Conservation (phyloP, 2,888 invertebrate species). For the Ectropis crepuscularia region DNA sequence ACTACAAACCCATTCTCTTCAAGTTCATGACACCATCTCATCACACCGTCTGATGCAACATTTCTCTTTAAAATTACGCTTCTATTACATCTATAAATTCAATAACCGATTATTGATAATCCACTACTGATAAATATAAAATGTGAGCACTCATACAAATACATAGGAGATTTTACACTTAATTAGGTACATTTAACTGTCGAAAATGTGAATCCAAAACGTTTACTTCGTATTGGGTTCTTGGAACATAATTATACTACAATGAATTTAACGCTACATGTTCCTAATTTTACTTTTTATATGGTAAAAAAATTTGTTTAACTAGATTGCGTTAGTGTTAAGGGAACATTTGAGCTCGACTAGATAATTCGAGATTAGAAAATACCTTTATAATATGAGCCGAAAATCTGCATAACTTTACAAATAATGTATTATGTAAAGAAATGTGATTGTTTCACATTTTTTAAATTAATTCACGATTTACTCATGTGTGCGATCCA, state of each 20-base stretch:
- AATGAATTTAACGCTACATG: conserved; percentile 31
- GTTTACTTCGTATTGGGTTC: conserved; percentile 28
- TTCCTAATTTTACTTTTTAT: conserved; percentile 33
- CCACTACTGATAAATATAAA: conserved; percentile 79
- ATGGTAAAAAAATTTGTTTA: conserved; percentile 39
- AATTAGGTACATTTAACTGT: conserved; percentile 28
- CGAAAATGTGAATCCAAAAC: conserved; percentile 42
- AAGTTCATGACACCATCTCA: conserved; percentile 24
- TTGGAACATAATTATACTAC: conserved; percentile 40
- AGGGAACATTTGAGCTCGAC: conserved; percentile 23
- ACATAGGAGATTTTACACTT: conserved; percentile 53
- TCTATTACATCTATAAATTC: conserved; percentile 81
- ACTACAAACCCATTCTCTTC: not conserved
- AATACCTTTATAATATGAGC: too few relatives aligned
- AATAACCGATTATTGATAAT: conserved; percentile 71
- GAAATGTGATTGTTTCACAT: too few relatives aligned
- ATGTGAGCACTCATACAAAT: conserved; percentile 81
- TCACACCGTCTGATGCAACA: conserved; percentile 49
- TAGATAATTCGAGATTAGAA: too few relatives aligned
- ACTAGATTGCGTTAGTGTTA: conserved; percentile 42
- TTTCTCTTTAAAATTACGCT: conserved; percentile 51
- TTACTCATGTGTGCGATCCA: too few relatives aligned
- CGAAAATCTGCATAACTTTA: too few relatives aligned
- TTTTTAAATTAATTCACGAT: too few relatives aligned
- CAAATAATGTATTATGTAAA: too few relatives aligned